These are phyloP conservation scores for Ptychobarbus kaznakovi DNA, from an alignment of 2,797 vertebrate genomes.

Conservation along the genomic window DNA sequence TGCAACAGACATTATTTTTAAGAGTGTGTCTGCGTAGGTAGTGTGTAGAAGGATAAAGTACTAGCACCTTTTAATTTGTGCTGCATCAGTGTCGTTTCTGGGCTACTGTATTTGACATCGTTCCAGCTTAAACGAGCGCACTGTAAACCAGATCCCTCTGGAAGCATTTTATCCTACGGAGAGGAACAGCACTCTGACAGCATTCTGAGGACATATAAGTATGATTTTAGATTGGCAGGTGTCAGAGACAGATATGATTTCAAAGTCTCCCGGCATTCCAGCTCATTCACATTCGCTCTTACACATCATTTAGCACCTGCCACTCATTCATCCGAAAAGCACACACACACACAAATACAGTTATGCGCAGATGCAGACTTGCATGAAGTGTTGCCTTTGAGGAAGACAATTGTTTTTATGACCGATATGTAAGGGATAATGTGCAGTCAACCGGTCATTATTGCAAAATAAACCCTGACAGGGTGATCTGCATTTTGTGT, in stretches of 20 bases:
- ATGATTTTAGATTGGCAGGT: constrained; percentile 39
- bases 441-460: not conserved
- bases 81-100: constrained; percentile 28
- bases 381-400: not conserved
- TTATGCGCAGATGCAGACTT: constrained; percentile 9
- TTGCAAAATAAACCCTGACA: not conserved
- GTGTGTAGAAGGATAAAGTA: not conserved
- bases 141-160: constrained; percentile 24
- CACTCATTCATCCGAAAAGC: constrained; percentile 20
- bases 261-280: constrained; percentile 20
- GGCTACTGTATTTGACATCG: constrained; percentile 31
- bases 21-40: constrained; percentile 18
- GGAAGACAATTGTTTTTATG: not conserved
- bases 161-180: constrained; percentile 16
- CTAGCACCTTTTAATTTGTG: constrained; percentile 36
- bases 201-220: constrained; percentile 14
- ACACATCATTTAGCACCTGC: constrained; percentile 37
- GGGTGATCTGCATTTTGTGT: not conserved
- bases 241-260: constrained; percentile 37
- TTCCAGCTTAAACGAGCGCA: constrained; percentile 25
- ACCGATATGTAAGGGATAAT: constrained; percentile 3
- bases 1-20: not conserved
- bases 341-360: constrained; percentile 24
- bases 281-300: constrained; percentile 18
- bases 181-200: constrained; percentile 11